These are phyloP conservation scores for Eretmocerus hayati DNA, from an alignment of 2,888 invertebrate species.

Conservation along the genomic window DNA sequence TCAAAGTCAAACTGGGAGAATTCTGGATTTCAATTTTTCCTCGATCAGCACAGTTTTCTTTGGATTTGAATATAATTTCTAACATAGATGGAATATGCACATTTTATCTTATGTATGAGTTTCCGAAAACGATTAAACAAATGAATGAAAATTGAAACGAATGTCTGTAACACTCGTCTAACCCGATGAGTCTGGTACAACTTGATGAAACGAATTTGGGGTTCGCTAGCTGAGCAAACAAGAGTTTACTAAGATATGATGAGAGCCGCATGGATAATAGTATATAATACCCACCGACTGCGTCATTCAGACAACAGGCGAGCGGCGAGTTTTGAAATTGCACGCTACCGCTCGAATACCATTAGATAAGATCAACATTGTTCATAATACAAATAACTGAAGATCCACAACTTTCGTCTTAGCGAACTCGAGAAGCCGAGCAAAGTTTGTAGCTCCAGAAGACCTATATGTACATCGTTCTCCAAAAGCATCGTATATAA, in stretches of 20 bases:
- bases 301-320: slow-evolving; percentile 39
- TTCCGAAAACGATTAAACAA: too few relatives aligned
- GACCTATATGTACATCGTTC: not conserved
- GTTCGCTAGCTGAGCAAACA: slow-evolving; percentile 34
- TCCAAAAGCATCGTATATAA: not conserved
- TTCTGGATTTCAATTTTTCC: too few relatives aligned
- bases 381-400: slow-evolving; percentile 33
- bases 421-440: not conserved
- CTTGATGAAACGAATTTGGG: slow-evolving; percentile 44
- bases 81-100: too few relatives aligned
- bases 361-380: slow-evolving; percentile 45
- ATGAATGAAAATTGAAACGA: too few relatives aligned
- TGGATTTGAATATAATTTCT: too few relatives aligned
- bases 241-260: slow-evolving; percentile 20
- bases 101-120: too few relatives aligned
- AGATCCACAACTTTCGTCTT: not conserved
- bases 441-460: not conserved
- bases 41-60: too few relatives aligned
- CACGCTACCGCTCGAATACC: slow-evolving; percentile 31
- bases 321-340: slow-evolving; percentile 30
- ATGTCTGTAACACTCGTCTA: too few relatives aligned
- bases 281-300: too few relatives aligned
- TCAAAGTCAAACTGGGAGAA: too few relatives aligned
- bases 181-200: slow-evolving; percentile 26
- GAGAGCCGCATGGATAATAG: too few relatives aligned